Base-by-base conservation (phyloP, 2,888 invertebrate species). In the Acanthosoma haemorrhoidale region DNA sequence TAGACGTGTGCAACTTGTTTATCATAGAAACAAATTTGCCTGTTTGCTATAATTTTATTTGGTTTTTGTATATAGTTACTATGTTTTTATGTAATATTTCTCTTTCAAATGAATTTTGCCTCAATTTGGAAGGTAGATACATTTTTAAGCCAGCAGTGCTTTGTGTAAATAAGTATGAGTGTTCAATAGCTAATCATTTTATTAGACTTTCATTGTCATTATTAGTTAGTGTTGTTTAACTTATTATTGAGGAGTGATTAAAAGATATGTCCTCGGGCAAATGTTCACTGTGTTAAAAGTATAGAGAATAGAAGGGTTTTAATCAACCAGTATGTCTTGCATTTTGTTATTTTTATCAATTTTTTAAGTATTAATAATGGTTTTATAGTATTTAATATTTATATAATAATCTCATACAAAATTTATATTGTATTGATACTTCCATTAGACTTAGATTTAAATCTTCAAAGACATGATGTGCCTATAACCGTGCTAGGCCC, bases 61-160 rank as follows among this genome's bases (percentile, higher is more conserved):
- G 25, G 13, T 25, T 25, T 51, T 25, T 51, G 25, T 43, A 39
- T 64, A 41, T 59, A 32, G 34, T 31, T 15, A 59, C 6, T 29
- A 16, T 9, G 31, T 59, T 59, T 59, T 59, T 32, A 16, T 16
- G 21, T 18, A 36, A 36, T 36, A 31, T 16, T 63, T 63, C 38
- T 13, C 21, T 8, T 3, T 39, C 18, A 41, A 16, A 18, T 18
- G 4, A n/a, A 25, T 51, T 25, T 51, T 2, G 13, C n/a, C 25
- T 11, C 4, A 21, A 21, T 43, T 43, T 43, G 18, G 21, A 25
- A 29, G 51, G 18, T 29, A 15, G 31, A 39, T 29, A 25, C 41
- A 64, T 39, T 64, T 39, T 25, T 64, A 64, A 64, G 64, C 64
- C 64, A 64, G 41, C 41, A 41, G 64, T 64, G 64, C 64, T 64